Evolutionary conservation across 2,113 vertebrate genomes (phyloP).

Genomic region (Pungitius pungitius): DNA sequence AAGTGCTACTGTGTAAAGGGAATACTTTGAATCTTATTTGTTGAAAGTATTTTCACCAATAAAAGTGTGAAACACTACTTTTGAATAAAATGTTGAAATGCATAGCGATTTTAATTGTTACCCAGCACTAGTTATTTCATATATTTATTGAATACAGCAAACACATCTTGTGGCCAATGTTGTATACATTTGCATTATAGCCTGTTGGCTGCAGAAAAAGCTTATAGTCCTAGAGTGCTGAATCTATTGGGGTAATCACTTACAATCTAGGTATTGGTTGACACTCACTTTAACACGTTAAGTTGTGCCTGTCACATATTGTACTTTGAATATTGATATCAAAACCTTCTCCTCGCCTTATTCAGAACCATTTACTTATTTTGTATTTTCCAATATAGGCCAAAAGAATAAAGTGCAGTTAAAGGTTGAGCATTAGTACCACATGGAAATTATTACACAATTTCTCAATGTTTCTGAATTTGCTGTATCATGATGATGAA

Average conservation of each 20-base stretch:
- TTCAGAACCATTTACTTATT: background rate
- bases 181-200: conserved; percentile 50
- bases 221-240: conserved; percentile 38
- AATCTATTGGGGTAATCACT: conserved; percentile 54
- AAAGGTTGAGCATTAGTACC: background rate
- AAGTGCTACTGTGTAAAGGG: too few relatives aligned
- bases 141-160: conserved; percentile 37
- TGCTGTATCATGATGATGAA: background rate
- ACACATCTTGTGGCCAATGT: conserved; percentile 18
- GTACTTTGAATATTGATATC: conserved; percentile 2
- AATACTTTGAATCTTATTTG: too few relatives aligned
- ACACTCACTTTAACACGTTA: conserved; percentile 42
- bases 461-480: background rate
- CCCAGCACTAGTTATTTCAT: too few relatives aligned
- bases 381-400: background rate
- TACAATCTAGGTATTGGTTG: conserved; percentile 52
- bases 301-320: conserved; percentile 22
- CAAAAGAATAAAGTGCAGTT: background rate
- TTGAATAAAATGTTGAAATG: too few relatives aligned
- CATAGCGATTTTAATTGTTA: too few relatives aligned
- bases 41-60: too few relatives aligned
- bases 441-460: background rate
- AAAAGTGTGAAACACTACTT: too few relatives aligned
- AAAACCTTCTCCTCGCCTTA: background rate
- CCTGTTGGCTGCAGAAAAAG: conserved; percentile 26